Evolutionary conservation across 2,797 vertebrate species (phyloP), one percentile per base, ranked within the genome.

Genomic region (Melanitta fusca): DNA sequence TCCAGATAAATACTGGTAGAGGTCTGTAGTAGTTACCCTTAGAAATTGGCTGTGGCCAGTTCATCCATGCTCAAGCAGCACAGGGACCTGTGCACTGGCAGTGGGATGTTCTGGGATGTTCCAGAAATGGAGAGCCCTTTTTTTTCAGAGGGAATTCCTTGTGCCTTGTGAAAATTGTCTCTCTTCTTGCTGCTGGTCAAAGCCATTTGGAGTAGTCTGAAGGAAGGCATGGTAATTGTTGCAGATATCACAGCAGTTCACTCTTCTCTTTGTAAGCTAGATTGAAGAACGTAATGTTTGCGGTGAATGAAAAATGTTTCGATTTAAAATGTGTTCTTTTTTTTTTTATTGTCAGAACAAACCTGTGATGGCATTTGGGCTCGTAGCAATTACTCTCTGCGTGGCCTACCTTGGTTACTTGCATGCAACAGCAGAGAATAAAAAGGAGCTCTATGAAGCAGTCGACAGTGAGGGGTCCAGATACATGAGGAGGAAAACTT

Each of bases 331-430:
- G 10, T 9, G 2, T 69, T 24, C 28, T 53, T 14, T 22, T 92
- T 11, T 91, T 83, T 80, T 86, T 72, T 66, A 94, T 91, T 92
- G 92, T 61, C 98, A 99, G 99, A 99, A 99, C 91, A 99, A 99
- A 96, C 98, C 99, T 1, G 97, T 99, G 96, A 99, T 99, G 99
- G 98, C 94, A 9, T 99, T 99, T 47, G 99, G 99, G 64, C 96
- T 99, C 75, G 12, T 99, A 81, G 97, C 98, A 62, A 97, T 99
- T 96, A 99, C 98, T 0, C 88, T 99, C 65, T 99, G 99, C 5
- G 98, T 99, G 86, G 98, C 98, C 45, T 99, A 99, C 92, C 98
- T 99, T 93, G 99, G 99, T 57, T 99, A 99, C 95, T 94, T 99
- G 93, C 99, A 99, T 21, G 99, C 99, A 19, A 97, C 97, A 30